A percentile compares a stretch with the other conserved stretches of the same genome.
phyloP scores from a whole-genome alignment of 2,113 vertebrate species.

The Saccopteryx leptura region DNA sequence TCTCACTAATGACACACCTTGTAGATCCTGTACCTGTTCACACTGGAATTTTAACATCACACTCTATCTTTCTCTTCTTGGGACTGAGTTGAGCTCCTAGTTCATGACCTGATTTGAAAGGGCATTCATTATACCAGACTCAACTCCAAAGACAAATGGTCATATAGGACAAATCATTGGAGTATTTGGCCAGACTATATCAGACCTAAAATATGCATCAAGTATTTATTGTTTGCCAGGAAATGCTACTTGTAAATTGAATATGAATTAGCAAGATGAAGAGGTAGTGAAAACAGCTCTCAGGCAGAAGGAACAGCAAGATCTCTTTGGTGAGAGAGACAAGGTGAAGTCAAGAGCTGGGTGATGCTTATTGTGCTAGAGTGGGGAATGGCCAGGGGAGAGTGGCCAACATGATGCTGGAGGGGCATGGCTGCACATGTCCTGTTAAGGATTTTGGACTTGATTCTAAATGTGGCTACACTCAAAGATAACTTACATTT shows the following conservation, averaged over 20 bases:
- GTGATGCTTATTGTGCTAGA: neutral
- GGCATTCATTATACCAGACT: neutral
- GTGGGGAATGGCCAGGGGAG: neutral
- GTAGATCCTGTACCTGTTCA: neutral
- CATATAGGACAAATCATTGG: neutral
- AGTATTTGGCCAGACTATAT: neutral
- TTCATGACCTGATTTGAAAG: neutral
- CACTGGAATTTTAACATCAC: neutral
- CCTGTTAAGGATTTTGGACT: neutral
- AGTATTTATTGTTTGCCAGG: neutral
- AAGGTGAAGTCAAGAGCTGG: neutral
- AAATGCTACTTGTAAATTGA: neutral
- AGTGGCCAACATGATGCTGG: too few species aligned
- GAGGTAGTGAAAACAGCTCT: neutral
- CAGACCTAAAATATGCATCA: neutral
- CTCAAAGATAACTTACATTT: neutral
- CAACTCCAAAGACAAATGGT: neutral
- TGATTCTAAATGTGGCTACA: neutral
- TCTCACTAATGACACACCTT: neutral
- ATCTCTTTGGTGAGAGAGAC: neutral
- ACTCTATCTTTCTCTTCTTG: neutral
- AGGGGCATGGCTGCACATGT: neutral
- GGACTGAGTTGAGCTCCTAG: neutral
- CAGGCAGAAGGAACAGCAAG: neutral
- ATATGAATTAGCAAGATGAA: slow-evolving; percentile 16